Conservation (phyloP, 2,888 invertebrate species). For the Choreutis nemorana region DNA sequence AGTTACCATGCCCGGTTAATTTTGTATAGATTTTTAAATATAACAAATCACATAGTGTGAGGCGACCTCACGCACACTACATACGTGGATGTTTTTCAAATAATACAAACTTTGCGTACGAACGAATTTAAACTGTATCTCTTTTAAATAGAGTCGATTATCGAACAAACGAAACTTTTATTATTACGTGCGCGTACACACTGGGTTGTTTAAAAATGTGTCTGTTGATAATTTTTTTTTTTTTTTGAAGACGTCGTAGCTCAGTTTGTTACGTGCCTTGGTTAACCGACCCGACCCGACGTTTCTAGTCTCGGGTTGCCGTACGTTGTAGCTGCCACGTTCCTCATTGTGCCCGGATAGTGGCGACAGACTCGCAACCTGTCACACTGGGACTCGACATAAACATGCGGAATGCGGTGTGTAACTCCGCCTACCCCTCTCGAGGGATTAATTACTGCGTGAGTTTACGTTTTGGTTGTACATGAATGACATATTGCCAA, state of each 20-base stretch:
- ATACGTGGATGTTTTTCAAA: constrained; percentile 27
- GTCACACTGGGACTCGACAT: too few species aligned
- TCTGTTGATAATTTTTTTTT: constrained; percentile 13
- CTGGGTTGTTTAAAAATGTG: constrained; percentile 9
- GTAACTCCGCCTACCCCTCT: too few species aligned
- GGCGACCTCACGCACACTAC: constrained; percentile 24
- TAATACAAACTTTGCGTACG: constrained; percentile 17
- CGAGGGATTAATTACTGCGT: too few species aligned
- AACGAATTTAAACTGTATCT: constrained; percentile 12
- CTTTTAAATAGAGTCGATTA: constrained; percentile 7
- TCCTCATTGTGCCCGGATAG: too few species aligned
- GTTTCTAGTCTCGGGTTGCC: too few species aligned
- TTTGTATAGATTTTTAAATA: constrained; percentile 1
- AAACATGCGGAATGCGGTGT: too few species aligned
- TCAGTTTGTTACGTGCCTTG: background rate
- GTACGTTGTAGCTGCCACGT: too few species aligned
- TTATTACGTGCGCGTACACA: constrained; percentile 22
- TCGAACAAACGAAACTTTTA: constrained; percentile 14
- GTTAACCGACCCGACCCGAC: too few species aligned
- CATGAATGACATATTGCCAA: too few species aligned
- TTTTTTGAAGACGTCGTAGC: constrained; percentile 6
- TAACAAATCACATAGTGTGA: constrained; percentile 22
- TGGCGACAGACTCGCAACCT: too few species aligned
- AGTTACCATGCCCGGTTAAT: too few species aligned
- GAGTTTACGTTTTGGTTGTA: too few species aligned